Base-by-base conservation (phyloP, 2,113 vertebrate genomes). In the Prionailurus bengalensis region DNA sequence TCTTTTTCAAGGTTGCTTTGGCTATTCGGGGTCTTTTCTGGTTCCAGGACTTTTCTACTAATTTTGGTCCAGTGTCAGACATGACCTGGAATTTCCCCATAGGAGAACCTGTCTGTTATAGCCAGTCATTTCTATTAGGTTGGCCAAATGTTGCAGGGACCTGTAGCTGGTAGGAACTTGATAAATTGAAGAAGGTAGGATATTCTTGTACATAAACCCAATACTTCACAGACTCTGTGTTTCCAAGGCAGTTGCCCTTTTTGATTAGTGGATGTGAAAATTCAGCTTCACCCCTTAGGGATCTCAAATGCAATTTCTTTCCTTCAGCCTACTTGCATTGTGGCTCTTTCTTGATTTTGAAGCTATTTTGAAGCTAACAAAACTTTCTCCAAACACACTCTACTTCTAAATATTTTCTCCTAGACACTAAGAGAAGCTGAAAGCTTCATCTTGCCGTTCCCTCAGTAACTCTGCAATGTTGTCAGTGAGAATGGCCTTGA, bases 361-460 rank as follows among this genome's bases (percentile, higher is more conserved):
- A 94, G 61, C 84, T 96, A 88, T 95, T 94, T 93, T 91, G 84
- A 87, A 94, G 48, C 84, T 96, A 91, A 91, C 84, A 82, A 97
- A 95, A 97, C 66, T 96, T 97, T 94, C 39, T 66, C 73, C 48
- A 88, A 96, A 73, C 88, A 95, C 33, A 97, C 58, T 96, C 91
- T 97, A 45, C 92, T 98, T 95, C 48, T 65, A 98, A 98, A 97
- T 97, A 91, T 87, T 97, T 98, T 94, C 97, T 97, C 91, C 94
- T 96, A 95, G 91, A 95, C 82, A 61, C 91, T 88, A 65, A 90
- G 93, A 87, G 74, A 97, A 70, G 45, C 97, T 91, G 94, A 96
- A 97, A 96, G 96, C 96, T 86, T 93, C 89, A 42, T 97, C 97
- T 93, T 53, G 68, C 61, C 1, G 94, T 97, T 97, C 95, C 97